Evolutionary conservation across 1,140 invertebrate genomes (phyloP), one percentile per base, ranked within the genome.

Genomic region (Drosophila setifemur): DNA sequence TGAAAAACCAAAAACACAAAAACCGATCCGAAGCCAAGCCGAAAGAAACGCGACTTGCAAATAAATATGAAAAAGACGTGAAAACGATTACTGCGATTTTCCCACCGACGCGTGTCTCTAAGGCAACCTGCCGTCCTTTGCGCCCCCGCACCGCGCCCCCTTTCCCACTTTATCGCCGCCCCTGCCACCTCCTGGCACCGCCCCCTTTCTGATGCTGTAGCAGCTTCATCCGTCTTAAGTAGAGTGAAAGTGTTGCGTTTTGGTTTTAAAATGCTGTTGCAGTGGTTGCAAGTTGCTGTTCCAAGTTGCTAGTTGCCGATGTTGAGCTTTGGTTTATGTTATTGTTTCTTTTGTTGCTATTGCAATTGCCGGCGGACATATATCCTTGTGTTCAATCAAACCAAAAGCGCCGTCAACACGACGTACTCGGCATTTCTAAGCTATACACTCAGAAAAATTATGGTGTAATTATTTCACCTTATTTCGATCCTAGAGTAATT

Each of bases 311-410:
- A 14, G 33, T 43, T 61, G 47, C 57, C 37, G 52, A 44, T 26
- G 23, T 53, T 73, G 57, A 53, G 61, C 81, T 75, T 67, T 75
- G 43, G 63, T 68, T 57, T 76, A 73, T 76, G 69, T 76, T 75
- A 52, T 72, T 71, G 57, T 71, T 74, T 42, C 19, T 82, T 44
- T 48, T 39, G 37, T 54, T 48, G 18, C 37, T 45, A 44, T 18
- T 44, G 58, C 29, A 43, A 31, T 55, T 54, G 70, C 78, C 82
- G 44, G 58, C 79, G 79, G 86, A 89, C 85, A 88, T 69, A 88
- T 88, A 88, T 88, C 85, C 86, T 88, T 86, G 85, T 81, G 85
- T 81, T 88, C 85, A 88, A 85, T 88, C 85, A 88, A 88, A 88
- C 72, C 78, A 76, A 83, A n/a, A 79, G 78, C 74, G 85, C 73